These are phyloP conservation scores for Wasmannia auropunctata DNA, from an alignment of 1,140 invertebrate genomes.

Conservation along the genomic window DNA sequence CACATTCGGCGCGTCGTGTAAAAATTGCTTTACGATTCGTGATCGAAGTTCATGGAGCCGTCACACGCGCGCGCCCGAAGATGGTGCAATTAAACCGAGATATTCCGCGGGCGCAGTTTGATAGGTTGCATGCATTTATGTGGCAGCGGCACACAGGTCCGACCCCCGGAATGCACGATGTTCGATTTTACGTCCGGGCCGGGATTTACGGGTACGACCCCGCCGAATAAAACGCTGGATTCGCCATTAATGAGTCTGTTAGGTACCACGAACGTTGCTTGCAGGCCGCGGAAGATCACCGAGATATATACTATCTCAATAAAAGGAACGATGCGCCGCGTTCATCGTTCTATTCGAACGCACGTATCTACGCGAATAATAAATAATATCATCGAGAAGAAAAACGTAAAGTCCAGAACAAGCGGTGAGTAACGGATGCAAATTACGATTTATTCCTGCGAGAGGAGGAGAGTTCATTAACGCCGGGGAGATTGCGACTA, in stretches of 20 bases:
- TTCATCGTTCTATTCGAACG: not conserved
- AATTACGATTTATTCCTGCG: slow-evolving; percentile 26
- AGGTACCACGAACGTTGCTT: not conserved
- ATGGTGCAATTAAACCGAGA: slow-evolving; percentile 32
- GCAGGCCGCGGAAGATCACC: not conserved
- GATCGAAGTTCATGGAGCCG: not conserved
- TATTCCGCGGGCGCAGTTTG: slow-evolving; percentile 4
- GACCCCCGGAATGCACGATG: slow-evolving; percentile 3
- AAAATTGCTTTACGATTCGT: slow-evolving; percentile 6
- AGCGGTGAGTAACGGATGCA: not conserved
- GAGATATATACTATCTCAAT: slow-evolving; percentile 17
- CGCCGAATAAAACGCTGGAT: slow-evolving; percentile 15
- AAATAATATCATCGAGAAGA: slow-evolving; percentile 2
- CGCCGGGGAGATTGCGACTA: too few species aligned
- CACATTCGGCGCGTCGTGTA: not conserved
- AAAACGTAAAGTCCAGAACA: not conserved
- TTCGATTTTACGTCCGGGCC: slow-evolving; percentile 50
- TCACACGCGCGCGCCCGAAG: not conserved
- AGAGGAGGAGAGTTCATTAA: not conserved
- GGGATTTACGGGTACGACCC: slow-evolving; percentile 21
- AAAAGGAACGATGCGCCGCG: slow-evolving; percentile 4
- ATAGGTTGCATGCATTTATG: slow-evolving; percentile 35
- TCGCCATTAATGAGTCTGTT: slow-evolving; percentile 37
- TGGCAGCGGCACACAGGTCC: not conserved
- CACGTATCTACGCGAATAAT: not conserved